Evolutionary conservation across 2,888 invertebrate genomes (phyloP), one percentile per base, ranked within the genome.

Genomic region (Drosophila longiperda): DNA sequence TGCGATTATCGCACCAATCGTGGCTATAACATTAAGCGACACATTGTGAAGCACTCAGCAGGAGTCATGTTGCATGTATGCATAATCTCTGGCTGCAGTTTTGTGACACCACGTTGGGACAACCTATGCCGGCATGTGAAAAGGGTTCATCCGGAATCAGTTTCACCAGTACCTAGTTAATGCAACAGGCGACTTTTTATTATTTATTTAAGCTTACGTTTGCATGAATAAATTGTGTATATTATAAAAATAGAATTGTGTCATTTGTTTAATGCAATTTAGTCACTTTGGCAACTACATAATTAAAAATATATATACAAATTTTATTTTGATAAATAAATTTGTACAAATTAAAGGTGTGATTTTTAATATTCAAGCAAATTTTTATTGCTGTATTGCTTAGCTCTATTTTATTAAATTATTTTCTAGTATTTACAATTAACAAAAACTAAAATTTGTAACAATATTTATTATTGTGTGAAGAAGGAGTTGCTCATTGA

Each of bases 401-500:
- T 54, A 54, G 17, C n/a, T 26, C n/a, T 54, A 54, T 12, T 54
- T 54, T 36, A 54, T 36, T 36, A n/a, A 9, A 9, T 1, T n/a
- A n/a, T 26, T 2, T n/a, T 55, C 7, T 55, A 55, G 26, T 55
- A 55, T 55, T 55, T 55, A 55, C 55, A 55, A 53, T 58, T 42
- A 49, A 8, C 23, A 36, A 54, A 55, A 40, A 9, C 20, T 33
- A 45, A 38, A n/a, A 54, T 33, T 3, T 15, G 12, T n/a, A 17
- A 45, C 6, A 45, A 42, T 2, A 45, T 42, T 1, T n/a, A n/a
- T 75, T 84, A 91, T 72, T 91, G 92, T 3, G 92, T 81, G 66
- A 86, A 89, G 50, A 91, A 90, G 2, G 92, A 90, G 72, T 79
- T 86, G 57, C 72, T 83, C 55, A 75, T 60, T 1, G 80, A 78